phyloP scores from a whole-genome alignment of 2,888 invertebrate genomes.

The Erannis defoliaria region DNA sequence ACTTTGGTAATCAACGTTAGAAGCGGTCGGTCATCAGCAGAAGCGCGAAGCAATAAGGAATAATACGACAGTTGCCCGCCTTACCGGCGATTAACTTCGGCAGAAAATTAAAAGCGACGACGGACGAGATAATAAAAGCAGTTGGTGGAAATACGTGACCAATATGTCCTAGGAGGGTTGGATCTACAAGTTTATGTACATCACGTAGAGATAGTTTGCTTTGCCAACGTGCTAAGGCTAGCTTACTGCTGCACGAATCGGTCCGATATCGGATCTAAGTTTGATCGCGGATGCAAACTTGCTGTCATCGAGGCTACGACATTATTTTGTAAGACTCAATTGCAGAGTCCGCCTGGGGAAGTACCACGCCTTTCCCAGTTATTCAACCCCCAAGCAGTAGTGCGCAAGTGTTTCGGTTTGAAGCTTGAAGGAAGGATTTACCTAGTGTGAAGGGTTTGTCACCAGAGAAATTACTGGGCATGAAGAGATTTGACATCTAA shows the following conservation, averaged over 20 bases:
- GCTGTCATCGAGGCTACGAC: slow-evolving; percentile 50
- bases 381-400: no score
- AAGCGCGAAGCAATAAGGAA: slow-evolving; percentile 65
- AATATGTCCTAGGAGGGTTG: slow-evolving; percentile 75
- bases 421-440: no score
- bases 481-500: no score
- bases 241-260: slow-evolving; percentile 65
- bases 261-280: slow-evolving; percentile 73
- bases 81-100: slow-evolving; percentile 70
- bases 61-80: slow-evolving; percentile 63
- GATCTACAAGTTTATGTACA: slow-evolving; percentile 66
- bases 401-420: no score
- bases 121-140: slow-evolving; percentile 75
- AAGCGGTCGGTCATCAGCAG: slow-evolving; percentile 50
- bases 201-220: slow-evolving; percentile 81
- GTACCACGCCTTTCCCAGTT: no score
- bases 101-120: slow-evolving; percentile 78
- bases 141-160: slow-evolving; percentile 79
- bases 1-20: slow-evolving; percentile 41
- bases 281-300: slow-evolving; percentile 65
- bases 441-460: no score
- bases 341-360: no score
- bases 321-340: no score
- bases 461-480: no score
- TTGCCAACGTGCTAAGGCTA: slow-evolving; percentile 77